phyloP scores from a whole-genome alignment of 2,797 vertebrate genomes.

The Sandelia bainsii region DNA sequence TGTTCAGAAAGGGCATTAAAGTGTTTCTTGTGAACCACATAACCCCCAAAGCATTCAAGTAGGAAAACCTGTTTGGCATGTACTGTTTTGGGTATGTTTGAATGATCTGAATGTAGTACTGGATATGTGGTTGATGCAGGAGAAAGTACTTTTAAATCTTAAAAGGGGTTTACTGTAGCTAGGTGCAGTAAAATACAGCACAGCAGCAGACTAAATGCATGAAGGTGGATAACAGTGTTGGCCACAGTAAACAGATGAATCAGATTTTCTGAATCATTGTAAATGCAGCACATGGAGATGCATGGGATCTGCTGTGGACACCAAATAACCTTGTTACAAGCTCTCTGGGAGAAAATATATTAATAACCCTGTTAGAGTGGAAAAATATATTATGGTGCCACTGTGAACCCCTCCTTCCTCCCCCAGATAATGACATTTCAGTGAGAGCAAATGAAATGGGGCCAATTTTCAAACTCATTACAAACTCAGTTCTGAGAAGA shows the following conservation, averaged over 20 bases:
- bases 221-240: not conserved
- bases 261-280: conserved; percentile 8
- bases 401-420: conserved; percentile 2
- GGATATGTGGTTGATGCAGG: not conserved
- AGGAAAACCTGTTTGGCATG: not conserved
- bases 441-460: conserved; percentile 71
- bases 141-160: not conserved
- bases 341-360: conserved; percentile 50
- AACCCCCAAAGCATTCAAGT: not conserved
- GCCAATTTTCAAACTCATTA: conserved; percentile 76
- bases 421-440: conserved; percentile 68
- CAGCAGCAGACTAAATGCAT: conserved; percentile 1
- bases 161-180: not conserved
- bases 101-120: not conserved
- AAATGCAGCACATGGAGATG: conserved; percentile 27
- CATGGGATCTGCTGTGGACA: conserved; percentile 23
- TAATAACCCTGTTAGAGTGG: conserved; percentile 62
- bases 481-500: conserved; percentile 47
- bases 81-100: not conserved
- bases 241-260: not conserved
- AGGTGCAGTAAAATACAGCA: not conserved
- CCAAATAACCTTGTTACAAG: conserved; percentile 64
- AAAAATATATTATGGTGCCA: conserved; percentile 51
- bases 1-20: not conserved
- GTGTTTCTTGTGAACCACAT: not conserved